Conservation (phyloP, 1,140 invertebrate genomes). For the Gonioctena quinquepunctata region DNA sequence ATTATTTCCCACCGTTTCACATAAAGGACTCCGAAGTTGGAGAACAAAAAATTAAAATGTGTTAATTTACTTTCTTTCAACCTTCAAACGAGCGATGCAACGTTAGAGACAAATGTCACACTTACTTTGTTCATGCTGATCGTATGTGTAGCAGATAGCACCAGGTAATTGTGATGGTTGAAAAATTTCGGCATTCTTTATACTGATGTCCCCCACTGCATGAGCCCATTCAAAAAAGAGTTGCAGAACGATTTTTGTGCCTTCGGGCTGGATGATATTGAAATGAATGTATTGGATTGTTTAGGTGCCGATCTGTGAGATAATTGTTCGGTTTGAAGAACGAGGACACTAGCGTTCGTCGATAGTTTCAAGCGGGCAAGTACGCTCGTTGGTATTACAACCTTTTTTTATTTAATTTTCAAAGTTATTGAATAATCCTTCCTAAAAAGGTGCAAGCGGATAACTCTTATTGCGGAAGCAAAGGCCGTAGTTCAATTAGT, state of each 20-base stretch:
- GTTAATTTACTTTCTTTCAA: too few relatives aligned
- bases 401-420: too few relatives aligned
- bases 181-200: slow-evolving; percentile 1
- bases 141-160: background rate
- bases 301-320: background rate
- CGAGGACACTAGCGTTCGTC: background rate
- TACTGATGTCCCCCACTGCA: background rate
- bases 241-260: background rate
- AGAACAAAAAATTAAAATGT: too few relatives aligned
- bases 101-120: background rate
- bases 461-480: too few relatives aligned
- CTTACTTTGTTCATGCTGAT: background rate
- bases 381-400: too few relatives aligned
- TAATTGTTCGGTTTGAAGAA: background rate
- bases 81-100: too few relatives aligned
- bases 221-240: background rate
- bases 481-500: too few relatives aligned
- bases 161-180: background rate
- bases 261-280: background rate
- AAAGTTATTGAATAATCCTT: too few relatives aligned
- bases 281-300: background rate
- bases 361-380: too few relatives aligned
- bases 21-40: too few relatives aligned
- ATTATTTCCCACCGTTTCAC: too few relatives aligned
- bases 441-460: too few relatives aligned